Conservation (phyloP, 2,113 vertebrate species). For the Willisornis vidua region DNA sequence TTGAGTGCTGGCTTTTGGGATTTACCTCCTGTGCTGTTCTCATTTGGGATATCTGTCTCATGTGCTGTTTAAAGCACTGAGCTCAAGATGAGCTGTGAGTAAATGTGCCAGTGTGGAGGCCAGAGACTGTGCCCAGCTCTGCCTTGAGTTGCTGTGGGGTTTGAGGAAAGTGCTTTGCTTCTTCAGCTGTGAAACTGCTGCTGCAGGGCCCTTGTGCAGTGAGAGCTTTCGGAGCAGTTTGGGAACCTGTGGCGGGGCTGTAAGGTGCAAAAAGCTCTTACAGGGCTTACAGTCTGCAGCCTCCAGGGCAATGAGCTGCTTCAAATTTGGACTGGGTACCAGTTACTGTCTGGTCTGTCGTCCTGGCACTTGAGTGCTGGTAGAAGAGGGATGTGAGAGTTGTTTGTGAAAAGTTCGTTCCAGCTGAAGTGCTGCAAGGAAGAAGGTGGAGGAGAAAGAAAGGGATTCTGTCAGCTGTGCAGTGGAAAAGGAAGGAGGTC, state of each 20-base stretch:
- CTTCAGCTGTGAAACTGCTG: neutral
- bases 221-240: neutral
- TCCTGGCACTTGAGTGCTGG: neutral
- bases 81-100: neutral
- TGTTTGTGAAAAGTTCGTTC: neutral
- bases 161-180: neutral
- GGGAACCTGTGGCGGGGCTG: rapidly evolving
- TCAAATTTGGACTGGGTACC: neutral
- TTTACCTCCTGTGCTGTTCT: neutral
- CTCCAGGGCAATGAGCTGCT: neutral
- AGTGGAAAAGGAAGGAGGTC: neutral
- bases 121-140: neutral
- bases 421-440: neutral
- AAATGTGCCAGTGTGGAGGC: neutral
- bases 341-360: rapidly evolving
- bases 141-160: neutral
- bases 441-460: neutral
- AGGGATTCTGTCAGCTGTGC: neutral
- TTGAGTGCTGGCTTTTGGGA: neutral
- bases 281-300: neutral
- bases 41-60: neutral
- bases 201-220: neutral
- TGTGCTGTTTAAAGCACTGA: neutral
- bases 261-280: neutral
- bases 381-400: neutral